A percentile compares a stretch with the other conserved stretches of the same genome.
phyloP scores from a whole-genome alignment of 2,888 invertebrate genomes.

The Sphaerolaimus hirsutus region DNA sequence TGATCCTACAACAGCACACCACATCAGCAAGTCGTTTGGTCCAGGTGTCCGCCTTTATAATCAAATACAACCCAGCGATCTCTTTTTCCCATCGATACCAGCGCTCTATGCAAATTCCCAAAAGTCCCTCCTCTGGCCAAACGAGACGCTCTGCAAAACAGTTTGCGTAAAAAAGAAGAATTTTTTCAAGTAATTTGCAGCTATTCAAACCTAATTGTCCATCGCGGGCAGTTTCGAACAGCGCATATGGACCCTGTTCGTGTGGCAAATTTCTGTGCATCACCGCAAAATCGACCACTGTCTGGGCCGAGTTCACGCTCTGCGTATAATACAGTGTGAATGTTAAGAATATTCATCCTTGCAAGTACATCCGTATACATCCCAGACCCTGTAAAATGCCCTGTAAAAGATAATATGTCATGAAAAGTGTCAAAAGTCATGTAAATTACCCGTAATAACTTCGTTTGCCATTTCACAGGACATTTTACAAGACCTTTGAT shows the following conservation, averaged over 20 bases:
- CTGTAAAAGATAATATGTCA: too few species aligned
- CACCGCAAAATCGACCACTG: conserved; percentile 2
- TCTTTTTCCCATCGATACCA: conserved; percentile 7
- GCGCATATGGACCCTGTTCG: neutral
- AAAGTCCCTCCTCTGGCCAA: conserved; percentile 8
- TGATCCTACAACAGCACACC: neutral
- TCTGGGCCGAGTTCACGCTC: neutral
- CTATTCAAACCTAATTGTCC: conserved; percentile 7
- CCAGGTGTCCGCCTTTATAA: neutral
- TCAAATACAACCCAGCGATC: neutral
- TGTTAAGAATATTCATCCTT: neutral
- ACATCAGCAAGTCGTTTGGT: neutral
- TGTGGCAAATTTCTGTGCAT: neutral
- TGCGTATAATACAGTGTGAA: too few species aligned
- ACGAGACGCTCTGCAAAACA: conserved; percentile 8
- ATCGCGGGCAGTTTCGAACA: conserved; percentile 7
- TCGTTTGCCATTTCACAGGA: too few species aligned
- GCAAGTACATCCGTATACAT: neutral
- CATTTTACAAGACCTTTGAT: too few species aligned
- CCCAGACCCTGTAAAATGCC: too few species aligned
- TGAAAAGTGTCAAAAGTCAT: too few species aligned
- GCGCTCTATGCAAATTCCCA: conserved; percentile 10
- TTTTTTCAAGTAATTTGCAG: neutral
- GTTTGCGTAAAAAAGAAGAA: neutral
- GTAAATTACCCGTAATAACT: too few species aligned